These are phyloP conservation scores for Petrocephalus schoutedeni DNA, from an alignment of 2,797 vertebrate genomes.

Conservation along the genomic window DNA sequence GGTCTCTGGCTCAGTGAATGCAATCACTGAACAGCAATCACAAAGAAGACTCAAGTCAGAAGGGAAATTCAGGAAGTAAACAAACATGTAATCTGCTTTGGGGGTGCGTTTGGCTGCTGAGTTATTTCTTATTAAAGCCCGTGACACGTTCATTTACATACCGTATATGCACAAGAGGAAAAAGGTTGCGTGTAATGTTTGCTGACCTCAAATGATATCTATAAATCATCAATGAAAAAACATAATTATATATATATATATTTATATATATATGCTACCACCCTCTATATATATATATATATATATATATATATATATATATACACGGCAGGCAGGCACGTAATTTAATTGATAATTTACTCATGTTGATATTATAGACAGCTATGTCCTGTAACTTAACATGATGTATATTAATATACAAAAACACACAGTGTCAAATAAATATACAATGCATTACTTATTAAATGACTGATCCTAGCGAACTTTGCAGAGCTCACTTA, in stretches of 20 bases:
- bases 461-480: background rate
- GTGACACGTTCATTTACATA: background rate
- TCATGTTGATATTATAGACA: background rate
- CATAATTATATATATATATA: background rate
- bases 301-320: background rate
- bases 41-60: background rate
- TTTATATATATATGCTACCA: background rate
- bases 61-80: background rate
- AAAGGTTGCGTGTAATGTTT: background rate
- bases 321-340: too few relatives aligned
- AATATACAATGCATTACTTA: background rate
- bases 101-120: background rate
- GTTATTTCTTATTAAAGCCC: background rate
- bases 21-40: constrained; percentile 21
- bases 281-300: background rate
- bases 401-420: background rate
- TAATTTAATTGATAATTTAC: background rate
- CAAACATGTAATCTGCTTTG: background rate
- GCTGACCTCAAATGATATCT: background rate
- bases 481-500: background rate
- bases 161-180: background rate
- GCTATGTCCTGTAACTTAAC: background rate
- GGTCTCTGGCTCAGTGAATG: constrained; percentile 9
- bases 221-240: too few relatives aligned
- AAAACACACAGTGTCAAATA: background rate